phyloP scores from a whole-genome alignment of 1,140 invertebrate species.

The Sogatella furcifera region DNA sequence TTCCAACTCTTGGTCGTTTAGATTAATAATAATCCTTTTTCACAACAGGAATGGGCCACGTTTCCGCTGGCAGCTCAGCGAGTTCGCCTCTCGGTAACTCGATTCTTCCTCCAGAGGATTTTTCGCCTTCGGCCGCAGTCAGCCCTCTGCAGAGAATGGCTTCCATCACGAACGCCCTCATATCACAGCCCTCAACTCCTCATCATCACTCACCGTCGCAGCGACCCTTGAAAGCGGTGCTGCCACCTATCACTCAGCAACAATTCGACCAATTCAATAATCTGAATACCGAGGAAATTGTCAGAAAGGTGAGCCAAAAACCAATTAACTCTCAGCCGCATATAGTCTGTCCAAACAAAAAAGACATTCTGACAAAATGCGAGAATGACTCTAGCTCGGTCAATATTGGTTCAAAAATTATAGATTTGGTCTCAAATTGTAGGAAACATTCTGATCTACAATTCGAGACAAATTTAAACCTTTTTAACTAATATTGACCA shows the following conservation, averaged over 20 bases:
- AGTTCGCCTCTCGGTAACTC: constrained; percentile 70
- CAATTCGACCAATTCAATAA: constrained; percentile 98
- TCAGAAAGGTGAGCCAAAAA: constrained; percentile 78
- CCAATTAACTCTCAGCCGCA: too few relatives aligned
- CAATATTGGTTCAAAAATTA: too few relatives aligned
- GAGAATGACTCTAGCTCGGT: too few relatives aligned
- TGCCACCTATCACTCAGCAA: constrained; percentile 96
- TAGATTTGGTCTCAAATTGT: too few relatives aligned
- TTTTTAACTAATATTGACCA: too few relatives aligned
- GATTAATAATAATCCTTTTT: background rate
- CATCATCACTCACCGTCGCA: constrained; percentile 71
- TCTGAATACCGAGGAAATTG: constrained; percentile 97
- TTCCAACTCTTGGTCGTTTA: too few relatives aligned
- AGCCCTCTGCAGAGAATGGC: constrained; percentile 95
- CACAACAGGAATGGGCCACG: constrained; percentile 10
- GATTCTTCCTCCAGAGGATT: constrained; percentile 73
- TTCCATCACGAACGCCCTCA: constrained; percentile 91
- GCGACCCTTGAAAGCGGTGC: constrained; percentile 84
- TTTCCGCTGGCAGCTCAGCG: constrained; percentile 31
- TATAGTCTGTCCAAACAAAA: too few relatives aligned
- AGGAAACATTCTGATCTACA: too few relatives aligned
- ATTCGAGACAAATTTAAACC: too few relatives aligned
- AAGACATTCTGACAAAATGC: too few relatives aligned
- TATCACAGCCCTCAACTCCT: constrained; percentile 78
- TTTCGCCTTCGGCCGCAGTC: constrained; percentile 61